Base-by-base conservation (phyloP, 2,113 vertebrate species). In the Eurypyga helias region DNA sequence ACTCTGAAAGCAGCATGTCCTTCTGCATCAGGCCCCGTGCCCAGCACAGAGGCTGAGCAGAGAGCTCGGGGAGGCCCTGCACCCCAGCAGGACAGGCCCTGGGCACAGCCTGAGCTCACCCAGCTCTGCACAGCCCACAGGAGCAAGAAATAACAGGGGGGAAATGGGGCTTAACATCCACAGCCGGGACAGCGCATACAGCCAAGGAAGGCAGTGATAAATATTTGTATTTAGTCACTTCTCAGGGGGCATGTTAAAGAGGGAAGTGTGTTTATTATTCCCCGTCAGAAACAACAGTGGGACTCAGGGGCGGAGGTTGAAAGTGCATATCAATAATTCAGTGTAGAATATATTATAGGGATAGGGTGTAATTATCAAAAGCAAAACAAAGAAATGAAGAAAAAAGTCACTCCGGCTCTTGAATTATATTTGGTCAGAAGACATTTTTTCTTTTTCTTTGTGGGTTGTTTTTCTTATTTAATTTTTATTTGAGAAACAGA, bases 281-380 rank as follows among this genome's bases (percentile, higher is more conserved):
- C 52, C 48, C 4, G 3, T 69, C 73, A 95, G 73, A 62, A 95
- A 58, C 49, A 82, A 76, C 36, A 31, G 62, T 33, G 41, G 36
- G 49, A 62, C 67, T 86, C 33, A 0, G 64, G 69, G 86, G 33
- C 77, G 79, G 94, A 76, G 90, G 95, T 97, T 90, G 92, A 97
- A 96, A 97, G 94, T 96, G 83, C 86, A 80, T 82, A 78, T 73
- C 91, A 89, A 66, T 95, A 95, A 93, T 72, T 95, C 84, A 94
- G 66, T 10, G 41, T 23, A 29, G 69, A 93, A 91, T 84, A 67
- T 94, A 62, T 89, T 61, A 34, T 7, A 57, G 61, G 49, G 48
- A 45, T 90, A 81, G 2, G 25, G 29, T 43, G 28, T 94, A 89
- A 96, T 93, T 94, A 93, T 83, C 89, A 94, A 95, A 93, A 95